Evolutionary conservation across 2,113 vertebrate genomes (phyloP), one percentile per base, ranked within the genome.

Genomic region (Rhinoptilus africanus): DNA sequence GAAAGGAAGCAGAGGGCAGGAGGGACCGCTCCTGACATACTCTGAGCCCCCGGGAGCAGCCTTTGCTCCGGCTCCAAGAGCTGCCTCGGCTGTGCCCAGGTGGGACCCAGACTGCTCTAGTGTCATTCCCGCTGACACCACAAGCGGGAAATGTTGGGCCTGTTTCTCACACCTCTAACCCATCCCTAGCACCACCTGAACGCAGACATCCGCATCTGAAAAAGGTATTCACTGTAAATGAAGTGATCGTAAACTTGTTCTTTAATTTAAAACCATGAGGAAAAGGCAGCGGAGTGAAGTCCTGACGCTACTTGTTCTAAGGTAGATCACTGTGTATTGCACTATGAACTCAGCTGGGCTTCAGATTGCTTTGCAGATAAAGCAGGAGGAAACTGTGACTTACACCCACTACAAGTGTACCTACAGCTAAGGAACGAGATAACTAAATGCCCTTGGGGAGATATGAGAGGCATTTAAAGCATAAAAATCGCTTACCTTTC

Each of bases 401-500:
- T 78, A 82, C 53, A 89, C 73, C 80, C 92, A 88, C 73, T 89
- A 20, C 47, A 51, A 63, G 26, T 51, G 27, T 89, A 92, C 20
- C 66, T 75, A 45, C 66, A 69, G 95, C 60, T 50, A 83, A 82
- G 45, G 89, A 95, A 73, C 3, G 12, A 93, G 84, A 79, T 96
- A 93, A 89, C 87, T 53, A 57, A 91, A 91, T 47, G 59, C 84
- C 97, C 89, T 83, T 79, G 67, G 81, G 89, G 92, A 96, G 89
- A 87, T 95, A 97, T 47, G 97, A 87, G 41, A 95, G 67, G 94
- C 54, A 97, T 95, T 96, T 95, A 77, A 93, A 87, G 63, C 89
- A 96, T 88, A 96, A 95, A 96, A 94, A 95, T 93, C 59, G 84
- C 91, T 96, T 89, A 92, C 92, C 91, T 93, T 95, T 92, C 86